These are phyloP conservation scores for Eretmocerus hayati DNA, from an alignment of 2,888 invertebrate genomes.

Conservation along the genomic window DNA sequence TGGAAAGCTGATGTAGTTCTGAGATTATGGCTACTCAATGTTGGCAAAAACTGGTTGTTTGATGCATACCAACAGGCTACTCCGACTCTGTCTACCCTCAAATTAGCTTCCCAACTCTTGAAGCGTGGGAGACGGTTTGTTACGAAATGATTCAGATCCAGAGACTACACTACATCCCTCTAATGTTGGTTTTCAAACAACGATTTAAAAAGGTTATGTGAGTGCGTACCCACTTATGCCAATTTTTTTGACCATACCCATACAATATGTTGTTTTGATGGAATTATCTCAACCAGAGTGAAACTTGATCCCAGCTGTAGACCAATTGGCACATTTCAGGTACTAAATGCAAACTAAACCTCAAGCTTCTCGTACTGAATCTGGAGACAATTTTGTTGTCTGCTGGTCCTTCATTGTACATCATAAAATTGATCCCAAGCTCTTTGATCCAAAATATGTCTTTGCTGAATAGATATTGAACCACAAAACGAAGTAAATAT, in stretches of 20 bases:
- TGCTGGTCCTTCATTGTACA: constrained; percentile 93
- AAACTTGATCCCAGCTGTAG: background rate
- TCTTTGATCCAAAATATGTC: constrained; percentile 88
- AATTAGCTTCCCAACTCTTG: constrained; percentile 84
- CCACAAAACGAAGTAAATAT: constrained; percentile 63
- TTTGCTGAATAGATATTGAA: constrained; percentile 85
- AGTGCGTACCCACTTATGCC: too few relatives aligned
- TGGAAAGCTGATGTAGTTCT: constrained; percentile 97
- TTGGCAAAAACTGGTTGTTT: constrained; percentile 92
- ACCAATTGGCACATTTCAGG: constrained; percentile 48
- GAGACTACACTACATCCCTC: constrained; percentile 92
- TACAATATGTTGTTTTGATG: background rate
- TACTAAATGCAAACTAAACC: constrained; percentile 99
- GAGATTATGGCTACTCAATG: constrained; percentile 98
- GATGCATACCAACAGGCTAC: constrained; percentile 94
- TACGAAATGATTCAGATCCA: constrained; percentile 96
- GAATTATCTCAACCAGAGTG: background rate
- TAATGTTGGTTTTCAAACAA: constrained; percentile 93
- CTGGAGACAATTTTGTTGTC: constrained; percentile 98
- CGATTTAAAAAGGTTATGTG: constrained; percentile 78
- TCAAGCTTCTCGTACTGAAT: constrained; percentile 94
- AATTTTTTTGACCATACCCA: background rate
- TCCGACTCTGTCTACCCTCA: constrained; percentile 86
- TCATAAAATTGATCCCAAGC: constrained; percentile 83
- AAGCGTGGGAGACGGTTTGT: constrained; percentile 93